phyloP scores from a whole-genome alignment of 2,888 invertebrate genomes.

The Ypsolopha sequella region DNA sequence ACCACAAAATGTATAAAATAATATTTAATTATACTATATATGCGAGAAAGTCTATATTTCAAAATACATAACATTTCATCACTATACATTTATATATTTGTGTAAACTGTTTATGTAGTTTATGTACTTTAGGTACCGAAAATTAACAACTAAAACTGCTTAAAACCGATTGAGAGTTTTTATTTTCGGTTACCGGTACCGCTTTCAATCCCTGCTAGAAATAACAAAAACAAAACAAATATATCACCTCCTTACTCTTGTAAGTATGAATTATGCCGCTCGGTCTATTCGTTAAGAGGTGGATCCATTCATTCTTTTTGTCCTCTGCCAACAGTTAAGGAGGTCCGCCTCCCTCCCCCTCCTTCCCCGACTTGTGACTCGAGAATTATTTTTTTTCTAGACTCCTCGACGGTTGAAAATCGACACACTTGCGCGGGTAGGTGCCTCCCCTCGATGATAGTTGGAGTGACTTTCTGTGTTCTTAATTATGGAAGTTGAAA shows the following conservation, averaged over 20 bases:
- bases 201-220: conserved; percentile 1
- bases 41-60: too few species aligned
- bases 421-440: conserved; percentile 65
- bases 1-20: too few species aligned
- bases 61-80: too few species aligned
- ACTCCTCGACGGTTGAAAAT: conserved; percentile 62
- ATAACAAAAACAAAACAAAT: conserved; percentile 30
- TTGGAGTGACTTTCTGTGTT: conserved; percentile 55
- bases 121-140: too few species aligned
- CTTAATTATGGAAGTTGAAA: conserved; percentile 29
- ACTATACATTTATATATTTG: too few species aligned
- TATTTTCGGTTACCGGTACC: background rate
- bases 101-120: too few species aligned
- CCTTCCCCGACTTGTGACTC: conserved; percentile 54
- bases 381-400: conserved; percentile 66
- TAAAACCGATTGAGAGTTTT: too few species aligned
- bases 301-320: conserved; percentile 71
- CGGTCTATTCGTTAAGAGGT: conserved; percentile 71
- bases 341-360: conserved; percentile 40
- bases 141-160: too few species aligned
- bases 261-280: conserved; percentile 71
- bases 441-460: conserved; percentile 59
- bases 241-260: conserved; percentile 66
- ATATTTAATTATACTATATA: too few species aligned
- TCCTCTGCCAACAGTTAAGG: conserved; percentile 65